Conservation (phyloP, 2,888 invertebrate species). For the Drosophila maculinotata region DNA sequence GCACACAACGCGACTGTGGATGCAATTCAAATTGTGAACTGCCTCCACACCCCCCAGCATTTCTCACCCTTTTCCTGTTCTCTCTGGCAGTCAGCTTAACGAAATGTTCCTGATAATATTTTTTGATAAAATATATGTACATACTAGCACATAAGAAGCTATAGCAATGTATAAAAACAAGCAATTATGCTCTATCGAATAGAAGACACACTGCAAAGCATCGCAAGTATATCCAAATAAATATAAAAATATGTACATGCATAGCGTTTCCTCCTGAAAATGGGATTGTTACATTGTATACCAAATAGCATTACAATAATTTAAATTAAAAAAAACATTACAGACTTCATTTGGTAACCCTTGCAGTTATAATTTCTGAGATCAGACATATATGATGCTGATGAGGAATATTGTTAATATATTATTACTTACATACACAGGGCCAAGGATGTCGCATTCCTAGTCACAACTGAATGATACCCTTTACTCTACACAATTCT, state of each 20-base stretch:
- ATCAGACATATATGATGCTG: too few species aligned
- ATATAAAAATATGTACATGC: too few species aligned
- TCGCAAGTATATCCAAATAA: too few species aligned
- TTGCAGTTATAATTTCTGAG: too few species aligned
- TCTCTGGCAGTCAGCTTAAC: slow-evolving; percentile 18
- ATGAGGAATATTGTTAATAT: too few species aligned
- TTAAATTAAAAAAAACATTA: too few species aligned
- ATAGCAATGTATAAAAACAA: not conserved
- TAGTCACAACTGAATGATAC: too few species aligned
- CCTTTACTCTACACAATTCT: not conserved
- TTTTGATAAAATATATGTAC: slow-evolving; percentile 10
- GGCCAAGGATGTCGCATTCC: not conserved
- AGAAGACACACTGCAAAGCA: slow-evolving; percentile 18
- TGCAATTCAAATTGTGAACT: slow-evolving; percentile 6
- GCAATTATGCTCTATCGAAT: not conserved
- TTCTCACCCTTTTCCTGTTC: not conserved
- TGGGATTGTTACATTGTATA: too few species aligned
- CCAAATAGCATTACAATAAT: too few species aligned
- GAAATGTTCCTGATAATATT: slow-evolving; percentile 48
- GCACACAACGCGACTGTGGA: slow-evolving; percentile 35
- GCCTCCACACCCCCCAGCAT: not conserved
- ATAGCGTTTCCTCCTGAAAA: too few species aligned
- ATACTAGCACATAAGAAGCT: slow-evolving; percentile 9
- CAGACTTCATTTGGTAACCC: too few species aligned
- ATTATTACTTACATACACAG: not conserved